A percentile compares a stretch with the other conserved stretches of the same genome.
These are phyloP conservation scores for Drosophila lacicola DNA, from an alignment of 2,888 invertebrate genomes.

Conservation along the genomic window DNA sequence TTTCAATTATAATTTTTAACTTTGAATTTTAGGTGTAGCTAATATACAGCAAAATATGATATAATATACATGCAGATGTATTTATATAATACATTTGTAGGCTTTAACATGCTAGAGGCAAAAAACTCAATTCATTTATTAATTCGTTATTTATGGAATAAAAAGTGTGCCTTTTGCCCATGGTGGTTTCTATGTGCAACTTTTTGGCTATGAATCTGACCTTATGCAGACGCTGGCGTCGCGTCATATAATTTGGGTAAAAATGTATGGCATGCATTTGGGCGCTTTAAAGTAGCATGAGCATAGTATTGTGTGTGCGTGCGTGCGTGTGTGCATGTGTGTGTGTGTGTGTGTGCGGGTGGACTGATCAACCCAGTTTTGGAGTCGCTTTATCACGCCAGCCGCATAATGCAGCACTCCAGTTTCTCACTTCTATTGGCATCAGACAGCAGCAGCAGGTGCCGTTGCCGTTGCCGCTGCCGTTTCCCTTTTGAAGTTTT, in stretches of 20 bases:
- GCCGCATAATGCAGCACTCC: slow-evolving; percentile 66
- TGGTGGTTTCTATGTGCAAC: not conserved
- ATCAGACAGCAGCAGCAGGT: slow-evolving; percentile 39
- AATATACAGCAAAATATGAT: too few relatives aligned
- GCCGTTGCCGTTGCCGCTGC: slow-evolving; percentile 14
- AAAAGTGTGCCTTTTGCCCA: not conserved
- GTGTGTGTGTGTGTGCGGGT: slow-evolving; percentile 13
- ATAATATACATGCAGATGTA: too few relatives aligned
- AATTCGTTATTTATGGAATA: not conserved
- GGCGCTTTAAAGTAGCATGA: slow-evolving; percentile 39
- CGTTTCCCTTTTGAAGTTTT: slow-evolving; percentile 80
- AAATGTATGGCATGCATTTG: slow-evolving; percentile 48
- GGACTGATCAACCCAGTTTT: slow-evolving; percentile 70
- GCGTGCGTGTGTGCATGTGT: slow-evolving; percentile 1
- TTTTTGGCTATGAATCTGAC: slow-evolving; percentile 6
- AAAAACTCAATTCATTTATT: not conserved
- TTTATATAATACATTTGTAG: too few relatives aligned
- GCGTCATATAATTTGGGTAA: slow-evolving; percentile 42
- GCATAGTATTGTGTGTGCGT: not conserved
- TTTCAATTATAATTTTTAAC: too few relatives aligned
- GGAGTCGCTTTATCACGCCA: slow-evolving; percentile 72
- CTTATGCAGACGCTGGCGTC: slow-evolving; percentile 6
- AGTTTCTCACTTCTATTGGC: slow-evolving; percentile 57
- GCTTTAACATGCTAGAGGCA: too few relatives aligned
- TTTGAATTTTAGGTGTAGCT: too few relatives aligned